A percentile compares a stretch with the other conserved stretches of the same genome.
Conservation (phyloP, 2,113 vertebrate species). For the Tupaia tana region DNA sequence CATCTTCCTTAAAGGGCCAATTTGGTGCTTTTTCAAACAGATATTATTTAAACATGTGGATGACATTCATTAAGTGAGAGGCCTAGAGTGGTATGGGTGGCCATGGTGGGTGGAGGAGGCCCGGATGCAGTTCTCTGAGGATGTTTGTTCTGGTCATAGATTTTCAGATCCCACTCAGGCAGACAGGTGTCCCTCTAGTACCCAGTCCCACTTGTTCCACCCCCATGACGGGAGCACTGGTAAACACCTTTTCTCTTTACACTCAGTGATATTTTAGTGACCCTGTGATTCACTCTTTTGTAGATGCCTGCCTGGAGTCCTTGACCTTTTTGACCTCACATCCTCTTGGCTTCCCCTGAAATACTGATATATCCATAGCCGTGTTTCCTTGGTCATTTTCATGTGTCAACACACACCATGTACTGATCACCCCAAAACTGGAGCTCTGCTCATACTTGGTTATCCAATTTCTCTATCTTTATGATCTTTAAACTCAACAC, state of each 20-base stretch:
- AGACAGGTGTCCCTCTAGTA: not conserved
- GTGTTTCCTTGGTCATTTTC: not conserved
- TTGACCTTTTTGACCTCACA: not conserved
- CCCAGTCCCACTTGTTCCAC: not conserved
- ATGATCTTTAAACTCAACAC: not conserved
- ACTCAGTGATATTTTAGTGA: not conserved
- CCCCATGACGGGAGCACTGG: not conserved
- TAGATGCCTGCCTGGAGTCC: not conserved
- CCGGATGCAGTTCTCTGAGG: not conserved
- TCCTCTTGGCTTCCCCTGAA: not conserved
- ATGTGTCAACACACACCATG: fast-evolving
- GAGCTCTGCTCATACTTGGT: not conserved
- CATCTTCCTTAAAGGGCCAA: not conserved
- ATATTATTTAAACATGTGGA: not conserved
- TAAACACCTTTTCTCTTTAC: not conserved
- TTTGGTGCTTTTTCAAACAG: not conserved
- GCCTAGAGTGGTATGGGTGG: not conserved
- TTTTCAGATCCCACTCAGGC: not conserved
- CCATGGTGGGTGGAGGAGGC: not conserved
- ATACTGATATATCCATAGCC: not conserved
- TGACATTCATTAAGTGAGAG: not conserved
- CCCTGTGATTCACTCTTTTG: not conserved
- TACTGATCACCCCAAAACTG: not conserved
- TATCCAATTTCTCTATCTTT: not conserved
- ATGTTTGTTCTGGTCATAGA: not conserved